Evolutionary conservation across 2,797 vertebrate genomes (phyloP).

Genomic region (Gymnopithys bicolor): DNA sequence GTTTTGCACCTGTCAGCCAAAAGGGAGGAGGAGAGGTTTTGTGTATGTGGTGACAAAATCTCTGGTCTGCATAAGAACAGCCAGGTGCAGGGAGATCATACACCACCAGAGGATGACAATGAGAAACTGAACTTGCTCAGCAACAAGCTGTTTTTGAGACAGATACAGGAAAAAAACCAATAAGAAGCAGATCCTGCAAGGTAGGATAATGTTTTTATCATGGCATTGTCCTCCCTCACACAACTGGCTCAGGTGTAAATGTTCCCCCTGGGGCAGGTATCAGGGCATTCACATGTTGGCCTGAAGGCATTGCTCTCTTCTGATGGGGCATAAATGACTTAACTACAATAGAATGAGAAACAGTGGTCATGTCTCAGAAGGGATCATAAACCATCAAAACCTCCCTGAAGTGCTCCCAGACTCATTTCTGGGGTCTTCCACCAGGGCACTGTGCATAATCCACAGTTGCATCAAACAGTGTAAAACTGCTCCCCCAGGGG

Average conservation of each 20-base stretch:
- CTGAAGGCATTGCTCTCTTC: neutral
- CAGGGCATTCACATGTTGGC: neutral
- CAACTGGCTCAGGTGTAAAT: neutral
- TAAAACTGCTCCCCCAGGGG: neutral
- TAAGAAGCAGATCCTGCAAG: neutral
- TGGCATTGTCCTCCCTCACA: neutral
- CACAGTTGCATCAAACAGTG: neutral
- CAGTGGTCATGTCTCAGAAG: neutral
- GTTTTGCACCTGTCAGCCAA: neutral
- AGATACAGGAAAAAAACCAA: neutral
- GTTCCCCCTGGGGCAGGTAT: neutral
- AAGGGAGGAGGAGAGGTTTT: neutral
- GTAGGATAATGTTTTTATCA: neutral
- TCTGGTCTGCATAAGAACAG: neutral
- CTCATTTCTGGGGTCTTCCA: neutral
- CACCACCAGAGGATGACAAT: neutral
- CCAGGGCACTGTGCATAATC: neutral
- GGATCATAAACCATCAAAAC: neutral
- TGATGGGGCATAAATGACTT: neutral
- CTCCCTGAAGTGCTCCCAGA: neutral
- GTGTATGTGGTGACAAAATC: no score
- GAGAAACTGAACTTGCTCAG: neutral
- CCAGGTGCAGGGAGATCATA: neutral
- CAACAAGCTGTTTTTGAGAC: neutral
- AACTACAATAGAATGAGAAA: neutral